These are phyloP conservation scores for Didymodactylos carnosus DNA, from an alignment of 2,888 invertebrate species.

Conservation along the genomic window DNA sequence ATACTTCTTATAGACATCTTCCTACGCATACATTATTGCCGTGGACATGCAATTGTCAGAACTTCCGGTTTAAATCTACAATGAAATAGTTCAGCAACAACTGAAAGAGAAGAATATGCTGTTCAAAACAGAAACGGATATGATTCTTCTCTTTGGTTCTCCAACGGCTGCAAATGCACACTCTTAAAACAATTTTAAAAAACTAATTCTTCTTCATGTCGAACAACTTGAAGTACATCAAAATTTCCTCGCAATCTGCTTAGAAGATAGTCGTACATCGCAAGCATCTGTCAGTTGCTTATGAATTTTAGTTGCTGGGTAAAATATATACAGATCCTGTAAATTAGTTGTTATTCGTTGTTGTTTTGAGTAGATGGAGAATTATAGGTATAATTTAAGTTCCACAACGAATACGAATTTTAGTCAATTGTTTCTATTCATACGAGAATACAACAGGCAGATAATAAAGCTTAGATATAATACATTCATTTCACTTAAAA, in stretches of 20 bases:
- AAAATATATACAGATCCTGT: conserved; percentile 45
- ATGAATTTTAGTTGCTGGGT: conserved; percentile 52
- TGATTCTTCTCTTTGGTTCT: conserved; percentile 53
- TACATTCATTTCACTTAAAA: background rate
- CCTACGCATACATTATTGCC: too few relatives aligned
- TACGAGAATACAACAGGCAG: conserved; percentile 48
- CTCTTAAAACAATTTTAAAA: background rate
- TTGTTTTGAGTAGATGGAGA: background rate
- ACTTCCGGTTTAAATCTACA: too few relatives aligned
- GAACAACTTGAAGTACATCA: conserved; percentile 51
- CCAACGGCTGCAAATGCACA: conserved; percentile 35
- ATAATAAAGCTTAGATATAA: too few relatives aligned
- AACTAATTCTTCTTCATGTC: conserved; percentile 43
- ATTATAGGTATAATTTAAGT: conserved; percentile 39
- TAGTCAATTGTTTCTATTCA: conserved; percentile 61
- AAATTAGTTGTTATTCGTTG: conserved; percentile 24
- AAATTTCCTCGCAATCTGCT: conserved; percentile 47
- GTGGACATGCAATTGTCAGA: too few relatives aligned
- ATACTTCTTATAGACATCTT: too few relatives aligned
- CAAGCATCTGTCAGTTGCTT: conserved; percentile 50
- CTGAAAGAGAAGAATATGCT: too few relatives aligned
- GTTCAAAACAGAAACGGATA: too few relatives aligned
- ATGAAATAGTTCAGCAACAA: too few relatives aligned
- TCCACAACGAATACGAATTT: conserved; percentile 46
- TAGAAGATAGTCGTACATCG: conserved; percentile 48